A percentile compares a stretch with the other conserved stretches of the same genome.
Conservation (phyloP, 2,888 invertebrate species). For the Ophonus ardosiacus region DNA sequence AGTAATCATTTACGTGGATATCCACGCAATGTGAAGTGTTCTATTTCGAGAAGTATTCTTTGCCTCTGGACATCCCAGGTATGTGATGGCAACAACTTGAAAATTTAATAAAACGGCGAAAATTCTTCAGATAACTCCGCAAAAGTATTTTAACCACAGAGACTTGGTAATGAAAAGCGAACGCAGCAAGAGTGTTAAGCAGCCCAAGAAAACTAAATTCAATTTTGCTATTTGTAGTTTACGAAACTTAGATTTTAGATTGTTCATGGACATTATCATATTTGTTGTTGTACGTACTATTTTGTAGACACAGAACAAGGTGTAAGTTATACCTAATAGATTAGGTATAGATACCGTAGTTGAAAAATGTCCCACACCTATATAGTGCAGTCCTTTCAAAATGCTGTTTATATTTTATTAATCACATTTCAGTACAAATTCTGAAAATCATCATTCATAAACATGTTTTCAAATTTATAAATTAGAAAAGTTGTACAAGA, state of each 20-base stretch:
- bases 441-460: no score
- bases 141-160: constrained; percentile 31
- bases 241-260: not conserved
- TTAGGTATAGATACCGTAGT: no score
- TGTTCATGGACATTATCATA: no score
- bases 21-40: constrained; percentile 21
- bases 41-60: constrained; percentile 10
- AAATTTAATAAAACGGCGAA: constrained; percentile 42
- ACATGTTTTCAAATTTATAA: no score
- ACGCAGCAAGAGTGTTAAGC: not conserved
- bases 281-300: no score
- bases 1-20: constrained; percentile 33
- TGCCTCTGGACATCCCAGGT: constrained; percentile 6
- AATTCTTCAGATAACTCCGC: constrained; percentile 25
- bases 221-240: not conserved
- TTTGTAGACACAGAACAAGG: no score
- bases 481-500: no score
- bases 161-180: constrained; percentile 25
- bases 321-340: no score
- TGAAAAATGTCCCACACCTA: no score
- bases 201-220: not conserved
- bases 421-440: no score
- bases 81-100: constrained; percentile 44
- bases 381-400: no score
- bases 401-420: no score